Evolutionary conservation across 2,888 invertebrate species (phyloP), one percentile per base, ranked within the genome.

Genomic region (Lissonota sp.): DNA sequence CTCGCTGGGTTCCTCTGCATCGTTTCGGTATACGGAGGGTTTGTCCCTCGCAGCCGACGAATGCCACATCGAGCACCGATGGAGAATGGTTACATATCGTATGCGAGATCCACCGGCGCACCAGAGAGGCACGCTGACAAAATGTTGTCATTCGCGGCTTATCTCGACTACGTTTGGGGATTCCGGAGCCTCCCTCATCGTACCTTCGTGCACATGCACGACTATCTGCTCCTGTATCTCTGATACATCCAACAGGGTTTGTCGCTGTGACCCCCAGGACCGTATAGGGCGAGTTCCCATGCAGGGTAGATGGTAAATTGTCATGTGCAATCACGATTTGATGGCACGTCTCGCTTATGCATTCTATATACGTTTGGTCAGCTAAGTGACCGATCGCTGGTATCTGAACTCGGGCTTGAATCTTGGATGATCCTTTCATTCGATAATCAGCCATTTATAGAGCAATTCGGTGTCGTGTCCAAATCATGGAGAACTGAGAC

Each of bases 111-210:
- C 70, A 53, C 58, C 57, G 44, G 79, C 37, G 49, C 72, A 58
- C 37, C 60, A 70, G 77, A 64, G 64, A 73, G 46, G 77, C 51
- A 70, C 75, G 80, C 84, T 85, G 87, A 88, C 86, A 86, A 87
- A 87, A 87, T 85, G 84, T 86, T 86, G 87, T 86, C 86, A 87
- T 87, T 86, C 84, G 83, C 83, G 84, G 86, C 86, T 87, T 87
- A 88, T 88, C 87, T 86, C 75, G 80, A 80, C 84, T 80, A 74
- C 83, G 75, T 71, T 76, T 71, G 69, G 79, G 79, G 83, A 83
- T 84, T 84, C 83, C 79, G 58, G 46, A 73, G 69, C 69, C 80
- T 73, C 66, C 64, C 12, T 66, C 63, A 1, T 46, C 57, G 46
- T 64, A 55, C 64, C 44, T 57, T 55, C 37, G 39, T 46, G 26